A percentile compares a stretch with the other conserved stretches of the same genome.
Conservation (phyloP, 1,140 invertebrate genomes). For the Megalonaias nervosa region DNA sequence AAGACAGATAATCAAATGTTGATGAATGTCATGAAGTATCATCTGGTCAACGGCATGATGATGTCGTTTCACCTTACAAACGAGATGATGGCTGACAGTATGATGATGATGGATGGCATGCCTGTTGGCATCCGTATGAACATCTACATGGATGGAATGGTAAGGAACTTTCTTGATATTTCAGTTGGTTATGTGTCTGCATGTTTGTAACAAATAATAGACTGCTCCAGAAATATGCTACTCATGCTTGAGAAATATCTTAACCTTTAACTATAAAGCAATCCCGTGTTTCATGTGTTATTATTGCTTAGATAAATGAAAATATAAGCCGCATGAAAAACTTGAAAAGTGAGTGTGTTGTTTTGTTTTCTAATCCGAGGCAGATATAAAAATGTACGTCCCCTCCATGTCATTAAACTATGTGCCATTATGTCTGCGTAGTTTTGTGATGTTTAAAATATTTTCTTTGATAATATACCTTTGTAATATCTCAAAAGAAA, state of each 20-base stretch:
- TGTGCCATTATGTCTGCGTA: too few species aligned
- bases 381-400: too few species aligned
- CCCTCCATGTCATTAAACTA: too few species aligned
- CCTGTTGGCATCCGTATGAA: slow-evolving; percentile 58
- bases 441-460: too few species aligned
- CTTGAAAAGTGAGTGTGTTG: too few species aligned
- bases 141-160: slow-evolving; percentile 51
- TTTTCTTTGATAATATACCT: too few species aligned
- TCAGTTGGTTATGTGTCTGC: background rate
- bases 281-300: background rate
- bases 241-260: background rate
- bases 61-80: slow-evolving; percentile 54
- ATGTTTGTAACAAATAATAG: background rate
- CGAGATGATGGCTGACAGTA: slow-evolving; percentile 52
- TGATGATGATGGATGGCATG: slow-evolving; percentile 12
- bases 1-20: slow-evolving; percentile 61
- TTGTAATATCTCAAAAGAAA: too few species aligned
- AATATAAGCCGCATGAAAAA: background rate
- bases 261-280: background rate
- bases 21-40: slow-evolving; percentile 66
- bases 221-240: background rate
- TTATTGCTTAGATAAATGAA: background rate
- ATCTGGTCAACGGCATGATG: slow-evolving; percentile 60
- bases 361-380: too few species aligned
- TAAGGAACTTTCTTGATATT: slow-evolving; percentile 3